Base-by-base conservation (phyloP, 1,140 invertebrate genomes). In the Coelopa frigida region DNA sequence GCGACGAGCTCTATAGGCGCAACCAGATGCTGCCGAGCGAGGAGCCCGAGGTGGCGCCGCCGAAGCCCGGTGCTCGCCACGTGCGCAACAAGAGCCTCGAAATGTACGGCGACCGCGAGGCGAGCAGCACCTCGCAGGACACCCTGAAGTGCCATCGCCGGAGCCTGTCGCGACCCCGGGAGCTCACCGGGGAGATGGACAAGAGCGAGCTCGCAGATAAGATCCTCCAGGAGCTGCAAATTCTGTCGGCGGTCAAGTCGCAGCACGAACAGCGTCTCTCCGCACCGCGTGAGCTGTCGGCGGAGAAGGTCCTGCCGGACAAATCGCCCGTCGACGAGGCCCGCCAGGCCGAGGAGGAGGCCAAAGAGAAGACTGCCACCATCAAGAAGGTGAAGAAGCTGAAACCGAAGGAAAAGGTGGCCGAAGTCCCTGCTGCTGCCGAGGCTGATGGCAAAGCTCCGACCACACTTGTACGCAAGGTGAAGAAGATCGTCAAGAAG, bases 361-460 rank as follows among this genome's bases (percentile, higher is more conserved):
- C 52, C 2, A 54, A 58, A 8, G 31, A 58, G 46, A 58, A 55
- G 0, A 46, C 57, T 3, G 46, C 59, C 4, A 69, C 65, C 26
- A 71, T 73, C 20, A 60, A 58, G n/a, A 69, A 63, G 36, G 10
- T 59, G 3, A 69, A 57, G 26, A 67, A 58, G n/a, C n/a, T 56
- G 1, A 62, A 55, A 29, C 53, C 59, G 3, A 69, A 63, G 35
- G 63, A 65, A 5, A 53, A 54, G 20, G 31, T 27, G 4, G n/a
- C 15, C 6, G 51, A 56, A 14, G 15, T 17, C 12, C 45, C 5
- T 21, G 27, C 50, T 0, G 44, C 52, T 1, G 22, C 24, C 1
- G 51, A 49, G 1, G 47, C 44, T 4, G 50, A 48, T 7, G 46
- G 38, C 1, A 47, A 51, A 8, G 41, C 50, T 7, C 51, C 54